Percentiles rank a stretch among this genome's conserved stretches.
Evolutionary conservation across 37 sponge, comb jelly and placozoan genomes (phyloP).

Genomic region (Ianthella basta): DNA sequence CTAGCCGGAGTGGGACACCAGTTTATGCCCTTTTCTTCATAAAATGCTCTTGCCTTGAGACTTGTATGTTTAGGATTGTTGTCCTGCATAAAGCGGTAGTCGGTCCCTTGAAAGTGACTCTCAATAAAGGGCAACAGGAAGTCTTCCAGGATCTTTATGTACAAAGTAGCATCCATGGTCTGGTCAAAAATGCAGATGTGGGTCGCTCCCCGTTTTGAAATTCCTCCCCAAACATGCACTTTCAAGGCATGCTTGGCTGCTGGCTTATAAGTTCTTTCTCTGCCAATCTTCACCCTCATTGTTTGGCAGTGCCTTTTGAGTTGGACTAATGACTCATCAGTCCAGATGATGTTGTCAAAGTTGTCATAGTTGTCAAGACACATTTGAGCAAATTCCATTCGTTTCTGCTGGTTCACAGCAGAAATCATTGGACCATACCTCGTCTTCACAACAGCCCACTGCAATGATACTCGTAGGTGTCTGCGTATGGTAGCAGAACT

Average conservation of each 20-base stretch:
- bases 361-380: neutral
- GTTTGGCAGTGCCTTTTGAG: constrained; percentile 12
- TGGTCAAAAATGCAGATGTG: constrained; percentile 4
- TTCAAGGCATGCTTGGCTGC: neutral
- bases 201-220: neutral
- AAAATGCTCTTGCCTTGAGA: neutral
- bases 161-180: constrained; percentile 11
- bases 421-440: constrained; percentile 22
- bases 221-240: constrained; percentile 22
- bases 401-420: neutral
- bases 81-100: constrained; percentile 21
- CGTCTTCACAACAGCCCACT: constrained; percentile 7
- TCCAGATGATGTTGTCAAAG: constrained; percentile 29
- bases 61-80: constrained; percentile 17
- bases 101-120: neutral
- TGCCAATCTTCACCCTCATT: neutral
- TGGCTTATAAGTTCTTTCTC: neutral
- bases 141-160: constrained; percentile 16
- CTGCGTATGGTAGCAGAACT: constrained; percentile 9
- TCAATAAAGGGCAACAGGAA: constrained; percentile 28
- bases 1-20: constrained; percentile 31
- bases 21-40: neutral
- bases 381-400: constrained; percentile 5
- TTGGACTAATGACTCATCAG: constrained; percentile 13
- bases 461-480: neutral